A percentile compares a stretch with the other conserved stretches of the same genome.
Evolutionary conservation across 2,888 invertebrate species (phyloP).

Genomic region (Cephonodes hylas): DNA sequence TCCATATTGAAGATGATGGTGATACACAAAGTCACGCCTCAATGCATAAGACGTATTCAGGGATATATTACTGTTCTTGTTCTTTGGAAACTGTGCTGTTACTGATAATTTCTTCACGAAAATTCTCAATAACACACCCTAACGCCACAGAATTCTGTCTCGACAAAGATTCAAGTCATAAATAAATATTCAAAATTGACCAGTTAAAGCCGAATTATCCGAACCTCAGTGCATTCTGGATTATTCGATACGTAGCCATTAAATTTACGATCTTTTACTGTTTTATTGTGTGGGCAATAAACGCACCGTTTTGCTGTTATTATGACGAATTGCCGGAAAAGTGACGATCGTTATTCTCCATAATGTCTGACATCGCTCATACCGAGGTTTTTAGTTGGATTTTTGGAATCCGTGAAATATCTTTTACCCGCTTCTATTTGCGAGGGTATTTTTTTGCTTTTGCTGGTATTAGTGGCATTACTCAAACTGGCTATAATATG

Average conservation of each 20-base stretch:
- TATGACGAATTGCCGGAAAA: constrained; percentile 41
- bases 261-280: constrained; percentile 40
- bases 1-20: too few species aligned
- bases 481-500: neutral
- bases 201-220: neutral
- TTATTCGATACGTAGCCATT: constrained; percentile 15
- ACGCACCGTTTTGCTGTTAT: constrained; percentile 42
- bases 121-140: too few species aligned
- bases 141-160: too few species aligned
- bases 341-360: constrained; percentile 41
- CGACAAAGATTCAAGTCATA: too few species aligned
- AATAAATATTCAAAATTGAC: too few species aligned
- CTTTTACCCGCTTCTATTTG: neutral
- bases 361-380: constrained; percentile 42
- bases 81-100: too few species aligned
- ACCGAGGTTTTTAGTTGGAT: constrained; percentile 4
- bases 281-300: constrained; percentile 56
- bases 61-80: too few species aligned
- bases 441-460: neutral
- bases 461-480: neutral
- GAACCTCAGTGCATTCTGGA: neutral
- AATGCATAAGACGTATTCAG: too few species aligned
- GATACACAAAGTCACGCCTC: too few species aligned
- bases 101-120: too few species aligned
- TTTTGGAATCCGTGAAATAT: constrained; percentile 7